Evolutionary conservation across 2,113 vertebrate genomes (phyloP), one percentile per base, ranked within the genome.

Genomic region (Mirounga angustirostris): DNA sequence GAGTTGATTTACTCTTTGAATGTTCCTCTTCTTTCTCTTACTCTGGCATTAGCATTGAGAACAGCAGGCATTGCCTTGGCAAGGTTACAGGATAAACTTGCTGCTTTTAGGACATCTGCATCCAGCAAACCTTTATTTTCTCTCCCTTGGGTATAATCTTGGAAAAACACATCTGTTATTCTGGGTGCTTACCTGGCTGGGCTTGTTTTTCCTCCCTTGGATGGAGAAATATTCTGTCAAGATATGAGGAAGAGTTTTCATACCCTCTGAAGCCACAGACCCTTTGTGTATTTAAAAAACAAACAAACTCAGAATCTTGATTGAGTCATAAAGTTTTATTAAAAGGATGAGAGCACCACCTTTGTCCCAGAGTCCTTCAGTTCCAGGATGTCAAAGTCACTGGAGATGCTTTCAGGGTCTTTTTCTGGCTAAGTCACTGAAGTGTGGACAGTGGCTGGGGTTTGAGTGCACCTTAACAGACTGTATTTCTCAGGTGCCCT

Each of bases 51-150:
- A 86, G 67, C 67, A 13, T 7, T 76, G 59, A 90, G n/a, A 96
- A 94, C 78, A 96, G 69, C 65, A 96, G 96, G 89, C 94, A 79
- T 94, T 93, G 74, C 73, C 69, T 97, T 97, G 97, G 93, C 97
- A 98, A 97, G 85, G 73, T 93, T 97, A 93, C 93, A 97, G 96
- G 73, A 93, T 92, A 97, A 97, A 95, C 79, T 90, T 88, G 65
- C 91, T 91, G 89, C 50, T 96, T 97, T 97, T 78, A 97, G 94
- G 85, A 97, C 93, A 87, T 98, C 95, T 97, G 95, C 91, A 98
- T 97, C 78, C 67, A 97, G 93, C 52, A 79, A 82, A 94, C 63
- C 95, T 97, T 97, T 92, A 83, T 96, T 97, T 96, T 92, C 81
- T 80, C 40, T 96, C 97, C 89, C 96, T 93, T 78, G 97, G 74